phyloP scores from a whole-genome alignment of 2,113 vertebrate genomes.

The Himantopus leucocephalus region DNA sequence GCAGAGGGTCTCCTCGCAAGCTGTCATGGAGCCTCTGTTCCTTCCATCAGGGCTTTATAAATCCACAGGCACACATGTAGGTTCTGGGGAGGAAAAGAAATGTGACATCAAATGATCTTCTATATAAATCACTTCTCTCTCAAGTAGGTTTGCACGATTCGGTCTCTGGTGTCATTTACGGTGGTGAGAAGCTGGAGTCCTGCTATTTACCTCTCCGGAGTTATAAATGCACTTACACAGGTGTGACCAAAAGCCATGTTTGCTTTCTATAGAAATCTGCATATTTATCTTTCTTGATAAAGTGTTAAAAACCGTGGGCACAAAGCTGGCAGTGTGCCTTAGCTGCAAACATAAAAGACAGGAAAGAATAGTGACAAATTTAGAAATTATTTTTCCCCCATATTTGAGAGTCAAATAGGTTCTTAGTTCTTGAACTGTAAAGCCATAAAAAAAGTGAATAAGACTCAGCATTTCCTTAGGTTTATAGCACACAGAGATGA shows the following conservation, averaged over 20 bases:
- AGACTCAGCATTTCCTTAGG: background rate
- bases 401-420: background rate
- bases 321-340: background rate
- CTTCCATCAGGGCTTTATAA: background rate
- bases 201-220: background rate
- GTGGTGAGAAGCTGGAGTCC: background rate
- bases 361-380: background rate
- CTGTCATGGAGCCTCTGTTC: slow-evolving; percentile 8
- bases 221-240: background rate
- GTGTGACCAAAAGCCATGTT: background rate
- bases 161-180: background rate
- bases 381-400: background rate
- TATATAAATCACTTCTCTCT: background rate
- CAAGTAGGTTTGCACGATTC: background rate
- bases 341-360: background rate
- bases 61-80: background rate
- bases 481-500: background rate
- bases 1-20: slow-evolving; percentile 22
- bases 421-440: background rate
- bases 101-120: background rate
- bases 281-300: background rate
- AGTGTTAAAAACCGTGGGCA: background rate
- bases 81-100: background rate
- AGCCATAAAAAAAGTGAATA: background rate
- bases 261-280: background rate